Conservation (phyloP, 2,797 vertebrate species). For the Mastacembelus armatus region DNA sequence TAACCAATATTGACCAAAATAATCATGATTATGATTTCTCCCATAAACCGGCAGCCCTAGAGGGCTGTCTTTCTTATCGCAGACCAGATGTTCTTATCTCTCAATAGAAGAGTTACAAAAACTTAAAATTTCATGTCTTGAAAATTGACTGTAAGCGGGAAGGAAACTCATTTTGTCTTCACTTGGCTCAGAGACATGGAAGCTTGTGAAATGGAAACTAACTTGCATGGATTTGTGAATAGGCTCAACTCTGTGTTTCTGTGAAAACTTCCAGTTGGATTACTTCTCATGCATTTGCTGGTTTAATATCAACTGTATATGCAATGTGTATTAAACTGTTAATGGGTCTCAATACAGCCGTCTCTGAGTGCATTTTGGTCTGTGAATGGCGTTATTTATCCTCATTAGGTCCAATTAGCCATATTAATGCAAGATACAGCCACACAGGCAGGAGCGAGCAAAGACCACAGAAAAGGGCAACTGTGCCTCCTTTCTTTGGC, state of each 20-base stretch:
- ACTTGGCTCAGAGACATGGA: too few species aligned
- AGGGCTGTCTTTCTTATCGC: too few species aligned
- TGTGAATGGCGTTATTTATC: conserved; percentile 38
- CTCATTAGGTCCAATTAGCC: conserved; percentile 42
- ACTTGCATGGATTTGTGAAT: too few species aligned
- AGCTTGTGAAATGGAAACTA: too few species aligned
- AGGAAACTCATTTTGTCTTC: neutral
- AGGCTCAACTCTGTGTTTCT: neutral
- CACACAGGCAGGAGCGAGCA: neutral
- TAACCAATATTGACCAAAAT: too few species aligned
- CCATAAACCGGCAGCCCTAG: too few species aligned
- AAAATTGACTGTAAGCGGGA: neutral
- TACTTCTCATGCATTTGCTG: conserved; percentile 11
- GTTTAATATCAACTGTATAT: conserved; percentile 3
- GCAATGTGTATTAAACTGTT: conserved; percentile 24
- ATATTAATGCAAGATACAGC: conserved; percentile 49
- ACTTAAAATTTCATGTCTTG: neutral
- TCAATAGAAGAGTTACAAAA: too few species aligned
- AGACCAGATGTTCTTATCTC: too few species aligned
- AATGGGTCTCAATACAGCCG: conserved; percentile 24
- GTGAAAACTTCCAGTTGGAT: conserved; percentile 5
- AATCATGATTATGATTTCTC: too few species aligned
- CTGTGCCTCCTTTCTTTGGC: neutral
- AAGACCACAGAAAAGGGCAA: neutral
- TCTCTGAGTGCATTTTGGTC: conserved; percentile 28